These are phyloP conservation scores for Diabrotica virgifera DNA, from an alignment of 1,140 invertebrate genomes.

Conservation along the genomic window DNA sequence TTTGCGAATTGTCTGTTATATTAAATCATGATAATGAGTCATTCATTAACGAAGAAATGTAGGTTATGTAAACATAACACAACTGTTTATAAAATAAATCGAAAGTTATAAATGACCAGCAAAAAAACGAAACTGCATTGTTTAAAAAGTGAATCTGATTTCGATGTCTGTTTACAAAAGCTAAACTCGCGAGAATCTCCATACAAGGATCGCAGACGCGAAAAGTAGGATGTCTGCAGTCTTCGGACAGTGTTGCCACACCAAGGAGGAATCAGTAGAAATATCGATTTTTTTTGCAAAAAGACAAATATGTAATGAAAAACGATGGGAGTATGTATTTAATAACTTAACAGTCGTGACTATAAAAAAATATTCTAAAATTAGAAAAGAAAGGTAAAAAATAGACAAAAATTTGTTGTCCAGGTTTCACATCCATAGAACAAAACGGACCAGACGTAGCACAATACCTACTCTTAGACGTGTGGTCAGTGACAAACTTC, in stretches of 20 bases:
- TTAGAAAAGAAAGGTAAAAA: no score
- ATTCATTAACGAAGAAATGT: background rate
- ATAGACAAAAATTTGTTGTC: no score
- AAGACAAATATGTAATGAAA: no score
- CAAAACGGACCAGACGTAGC: no score
- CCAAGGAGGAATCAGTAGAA: no score
- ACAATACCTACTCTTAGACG: no score
- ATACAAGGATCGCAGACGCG: background rate
- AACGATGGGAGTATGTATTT: no score
- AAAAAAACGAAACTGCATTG: conserved; percentile 1
- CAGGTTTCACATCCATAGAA: no score
- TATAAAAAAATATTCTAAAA: no score
- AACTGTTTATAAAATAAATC: background rate
- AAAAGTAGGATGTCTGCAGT: background rate
- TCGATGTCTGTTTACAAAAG: background rate
- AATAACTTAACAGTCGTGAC: no score
- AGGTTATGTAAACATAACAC: background rate
- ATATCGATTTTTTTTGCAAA: no score
- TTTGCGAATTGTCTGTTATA: background rate
- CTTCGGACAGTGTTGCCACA: background rate
- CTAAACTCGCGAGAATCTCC: background rate
- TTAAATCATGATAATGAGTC: conserved; percentile 3
- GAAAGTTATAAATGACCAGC: background rate
- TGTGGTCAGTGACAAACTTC: no score
- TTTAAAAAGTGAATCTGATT: conserved; percentile 3